Evolutionary conservation across 2,797 vertebrate genomes (phyloP).

Genomic region (Borostomias antarcticus): DNA sequence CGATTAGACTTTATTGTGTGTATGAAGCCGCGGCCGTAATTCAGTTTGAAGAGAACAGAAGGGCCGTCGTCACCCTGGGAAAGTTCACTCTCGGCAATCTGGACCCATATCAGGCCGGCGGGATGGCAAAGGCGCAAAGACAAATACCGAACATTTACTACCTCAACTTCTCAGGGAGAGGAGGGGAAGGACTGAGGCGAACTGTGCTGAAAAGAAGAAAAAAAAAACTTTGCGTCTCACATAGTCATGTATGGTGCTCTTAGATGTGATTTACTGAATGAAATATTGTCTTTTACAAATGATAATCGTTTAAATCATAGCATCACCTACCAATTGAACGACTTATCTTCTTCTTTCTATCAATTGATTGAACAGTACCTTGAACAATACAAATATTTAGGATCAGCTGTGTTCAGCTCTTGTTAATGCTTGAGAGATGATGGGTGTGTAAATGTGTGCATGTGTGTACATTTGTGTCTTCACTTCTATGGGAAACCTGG

Average conservation of each 20-base stretch:
- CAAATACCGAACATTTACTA: slow-evolving; percentile 54
- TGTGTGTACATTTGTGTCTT: no score
- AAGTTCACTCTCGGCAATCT: slow-evolving; percentile 78
- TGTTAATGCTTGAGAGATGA: no score
- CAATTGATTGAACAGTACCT: no score
- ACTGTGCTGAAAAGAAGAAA: not conserved
- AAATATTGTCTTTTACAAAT: no score
- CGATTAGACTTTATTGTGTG: slow-evolving; percentile 81
- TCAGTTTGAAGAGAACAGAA: slow-evolving; percentile 78
- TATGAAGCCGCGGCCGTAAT: slow-evolving; percentile 75
- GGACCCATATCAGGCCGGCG: slow-evolving; percentile 57
- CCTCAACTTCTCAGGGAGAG: slow-evolving; percentile 16
- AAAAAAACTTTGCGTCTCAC: not conserved
- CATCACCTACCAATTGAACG: no score
- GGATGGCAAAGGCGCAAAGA: slow-evolving; percentile 42
- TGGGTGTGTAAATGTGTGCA: no score
- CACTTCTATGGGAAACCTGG: no score
- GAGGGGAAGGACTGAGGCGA: not conserved
- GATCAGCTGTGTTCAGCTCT: no score
- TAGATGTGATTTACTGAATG: no score
- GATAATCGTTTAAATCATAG: no score
- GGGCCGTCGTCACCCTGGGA: slow-evolving; percentile 68
- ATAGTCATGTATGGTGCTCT: not conserved
- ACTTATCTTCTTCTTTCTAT: no score
- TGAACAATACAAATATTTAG: no score